Base-by-base conservation (phyloP, 2,797 vertebrate genomes). In the Sebastes kiyomatsui region DNA sequence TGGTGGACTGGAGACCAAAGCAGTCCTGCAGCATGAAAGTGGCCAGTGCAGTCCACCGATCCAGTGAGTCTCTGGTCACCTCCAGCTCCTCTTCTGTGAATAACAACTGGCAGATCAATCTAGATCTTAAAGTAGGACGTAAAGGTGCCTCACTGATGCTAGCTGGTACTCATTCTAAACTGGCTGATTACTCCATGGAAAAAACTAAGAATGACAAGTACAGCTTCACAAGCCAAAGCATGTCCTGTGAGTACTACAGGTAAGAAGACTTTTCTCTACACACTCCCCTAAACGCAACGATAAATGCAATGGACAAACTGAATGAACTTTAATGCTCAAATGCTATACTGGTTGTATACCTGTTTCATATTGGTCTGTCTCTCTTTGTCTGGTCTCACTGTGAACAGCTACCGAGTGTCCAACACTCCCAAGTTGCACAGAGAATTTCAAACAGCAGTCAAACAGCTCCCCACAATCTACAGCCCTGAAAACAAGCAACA, bases 221-320 rank as follows among this genome's bases (percentile, higher is more conserved):
- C 84, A 96, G 81, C 86, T 98, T 98, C 75, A 86, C 85, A 3
- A 96, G 77, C 7, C 96, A 97, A 6, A 83, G 92, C 6, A 79
- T 97, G 56, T 92, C 91, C 56, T 98, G 97, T 32, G 86, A 79
- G 49, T 95, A 93, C 84, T 98, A 98, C 93, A 97, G 96, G 97
- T 98, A 86, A 90, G 89, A 61, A 22, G n/a, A 49, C 10, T 23
- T 62, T 7, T 28, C 13, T 4, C 6, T 38, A 20, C 2, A 2
- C 28, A 13, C 13, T 54, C 1, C 4, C 32, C 1, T 13, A 42
- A 0, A 42, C 2, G 13, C 38, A 42, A 42, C 13, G 13, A 42
- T 42, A 42, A 42, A 16, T 42, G 38, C 38, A 42, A 42, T 42
- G 38, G 1, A 42, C 13, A 42, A 42, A 42, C 14, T 42, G 13